phyloP scores from a whole-genome alignment of 2,888 invertebrate species.

The Chloroclystis v-ata region DNA sequence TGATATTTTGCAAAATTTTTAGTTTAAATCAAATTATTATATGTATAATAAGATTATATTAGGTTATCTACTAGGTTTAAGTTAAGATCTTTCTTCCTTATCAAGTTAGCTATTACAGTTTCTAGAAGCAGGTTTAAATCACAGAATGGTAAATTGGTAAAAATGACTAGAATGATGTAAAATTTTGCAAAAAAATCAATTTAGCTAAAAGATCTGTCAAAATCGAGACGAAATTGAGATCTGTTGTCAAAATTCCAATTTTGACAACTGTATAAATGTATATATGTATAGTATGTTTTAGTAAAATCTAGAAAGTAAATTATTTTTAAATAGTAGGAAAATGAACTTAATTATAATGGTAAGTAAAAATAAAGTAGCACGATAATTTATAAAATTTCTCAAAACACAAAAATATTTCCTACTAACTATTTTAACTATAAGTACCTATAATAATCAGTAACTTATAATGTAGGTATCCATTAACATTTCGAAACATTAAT shows the following conservation, averaged over 20 bases:
- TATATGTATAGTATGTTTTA: neutral
- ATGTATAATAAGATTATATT: no score
- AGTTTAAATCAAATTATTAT: no score
- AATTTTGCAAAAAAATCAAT: slow-evolving; percentile 18
- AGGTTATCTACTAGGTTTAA: neutral
- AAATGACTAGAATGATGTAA: slow-evolving; percentile 18
- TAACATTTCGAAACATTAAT: no score
- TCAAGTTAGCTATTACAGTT: neutral
- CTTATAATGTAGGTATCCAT: no score
- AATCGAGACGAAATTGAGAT: slow-evolving; percentile 19
- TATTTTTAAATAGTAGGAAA: no score
- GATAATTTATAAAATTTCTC: no score
- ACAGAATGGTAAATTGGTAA: neutral
- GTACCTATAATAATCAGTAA: no score
- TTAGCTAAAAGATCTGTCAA: slow-evolving; percentile 16
- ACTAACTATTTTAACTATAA: no score
- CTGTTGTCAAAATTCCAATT: slow-evolving; percentile 14
- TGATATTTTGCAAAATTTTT: neutral
- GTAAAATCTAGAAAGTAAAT: no score
- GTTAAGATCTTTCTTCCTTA: neutral
- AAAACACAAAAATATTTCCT: no score
- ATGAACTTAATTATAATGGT: no score
- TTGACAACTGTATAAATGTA: neutral
- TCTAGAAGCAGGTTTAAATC: neutral
- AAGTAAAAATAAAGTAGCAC: no score